Percentiles rank a stretch among this genome's conserved stretches.
Evolutionary conservation across 2,888 invertebrate genomes (phyloP).

Genomic region (Chrysolina oricalcia): DNA sequence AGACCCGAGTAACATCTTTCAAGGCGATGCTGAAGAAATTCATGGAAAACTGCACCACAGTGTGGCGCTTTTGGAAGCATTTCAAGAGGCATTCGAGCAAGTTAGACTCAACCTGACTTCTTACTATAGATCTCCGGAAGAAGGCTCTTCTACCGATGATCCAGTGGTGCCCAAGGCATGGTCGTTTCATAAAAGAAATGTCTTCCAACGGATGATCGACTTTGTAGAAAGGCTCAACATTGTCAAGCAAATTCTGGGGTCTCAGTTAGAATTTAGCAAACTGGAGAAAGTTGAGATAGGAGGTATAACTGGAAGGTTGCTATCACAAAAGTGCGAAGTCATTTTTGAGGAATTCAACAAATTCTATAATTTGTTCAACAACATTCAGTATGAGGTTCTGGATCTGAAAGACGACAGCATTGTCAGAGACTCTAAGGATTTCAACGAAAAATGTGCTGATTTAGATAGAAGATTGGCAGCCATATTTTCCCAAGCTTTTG

Average conservation of each 20-base stretch:
- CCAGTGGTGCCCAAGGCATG: constrained; percentile 79
- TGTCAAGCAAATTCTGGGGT: constrained; percentile 82
- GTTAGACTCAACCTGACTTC: constrained; percentile 70
- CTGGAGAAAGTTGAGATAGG: constrained; percentile 82
- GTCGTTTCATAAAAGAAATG: constrained; percentile 83
- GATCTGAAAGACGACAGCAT: constrained; percentile 82
- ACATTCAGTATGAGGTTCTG: constrained; percentile 84
- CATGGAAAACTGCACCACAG: constrained; percentile 62
- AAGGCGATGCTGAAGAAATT: constrained; percentile 79
- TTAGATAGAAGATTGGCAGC: constrained; percentile 86
- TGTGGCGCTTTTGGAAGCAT: constrained; percentile 63
- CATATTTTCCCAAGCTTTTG: constrained; percentile 86
- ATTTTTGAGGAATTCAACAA: constrained; percentile 68
- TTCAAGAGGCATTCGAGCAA: constrained; percentile 71
- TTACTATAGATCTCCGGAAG: constrained; percentile 67
- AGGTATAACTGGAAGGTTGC: constrained; percentile 67
- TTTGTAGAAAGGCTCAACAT: constrained; percentile 79
- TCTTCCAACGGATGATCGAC: constrained; percentile 80
- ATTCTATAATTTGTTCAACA: constrained; percentile 70
- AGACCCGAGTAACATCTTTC: constrained; percentile 88
- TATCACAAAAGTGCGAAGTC: constrained; percentile 66
- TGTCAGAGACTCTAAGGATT: constrained; percentile 77
- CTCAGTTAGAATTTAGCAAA: constrained; percentile 87
- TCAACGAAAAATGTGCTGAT: constrained; percentile 78
- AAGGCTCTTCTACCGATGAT: constrained; percentile 53